Conservation (phyloP, 2,113 vertebrate genomes). For the Rhinolophus sinicus region DNA sequence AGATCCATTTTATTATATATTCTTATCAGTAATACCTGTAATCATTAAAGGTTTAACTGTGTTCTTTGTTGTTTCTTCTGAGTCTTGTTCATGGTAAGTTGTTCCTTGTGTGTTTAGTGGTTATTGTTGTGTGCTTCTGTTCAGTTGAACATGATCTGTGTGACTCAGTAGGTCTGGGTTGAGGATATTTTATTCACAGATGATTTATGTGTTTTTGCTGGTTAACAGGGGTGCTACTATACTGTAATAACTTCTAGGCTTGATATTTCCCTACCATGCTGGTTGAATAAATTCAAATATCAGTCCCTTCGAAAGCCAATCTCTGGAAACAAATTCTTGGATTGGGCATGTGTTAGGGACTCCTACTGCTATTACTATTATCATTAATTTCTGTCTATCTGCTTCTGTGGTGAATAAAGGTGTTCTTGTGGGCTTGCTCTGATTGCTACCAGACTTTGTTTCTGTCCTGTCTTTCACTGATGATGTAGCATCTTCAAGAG, state of each 20-base stretch:
- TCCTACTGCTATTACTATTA: not conserved
- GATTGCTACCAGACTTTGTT: not conserved
- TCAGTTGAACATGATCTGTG: not conserved
- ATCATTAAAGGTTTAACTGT: not conserved
- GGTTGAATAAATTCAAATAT: not conserved
- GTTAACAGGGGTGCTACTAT: not conserved
- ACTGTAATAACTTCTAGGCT: not conserved
- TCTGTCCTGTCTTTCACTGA: not conserved
- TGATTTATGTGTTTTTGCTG: slow-evolving; percentile 9
- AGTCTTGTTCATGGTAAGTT: not conserved
- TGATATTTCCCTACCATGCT: not conserved
- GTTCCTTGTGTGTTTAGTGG: not conserved
- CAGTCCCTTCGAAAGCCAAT: not conserved
- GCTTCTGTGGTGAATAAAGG: not conserved
- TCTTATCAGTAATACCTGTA: not conserved
- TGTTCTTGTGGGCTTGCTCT: not conserved
- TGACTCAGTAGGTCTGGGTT: not conserved
- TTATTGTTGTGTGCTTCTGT: not conserved
- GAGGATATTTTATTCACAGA: not conserved
- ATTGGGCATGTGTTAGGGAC: not conserved
- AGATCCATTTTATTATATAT: not conserved
- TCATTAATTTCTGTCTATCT: slow-evolving; percentile 16
- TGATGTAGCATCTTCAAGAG: not conserved
- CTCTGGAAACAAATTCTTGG: not conserved
- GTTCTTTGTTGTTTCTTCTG: not conserved